Base-by-base conservation (phyloP, 2,888 invertebrate species). In the Sylvicola cinctus region DNA sequence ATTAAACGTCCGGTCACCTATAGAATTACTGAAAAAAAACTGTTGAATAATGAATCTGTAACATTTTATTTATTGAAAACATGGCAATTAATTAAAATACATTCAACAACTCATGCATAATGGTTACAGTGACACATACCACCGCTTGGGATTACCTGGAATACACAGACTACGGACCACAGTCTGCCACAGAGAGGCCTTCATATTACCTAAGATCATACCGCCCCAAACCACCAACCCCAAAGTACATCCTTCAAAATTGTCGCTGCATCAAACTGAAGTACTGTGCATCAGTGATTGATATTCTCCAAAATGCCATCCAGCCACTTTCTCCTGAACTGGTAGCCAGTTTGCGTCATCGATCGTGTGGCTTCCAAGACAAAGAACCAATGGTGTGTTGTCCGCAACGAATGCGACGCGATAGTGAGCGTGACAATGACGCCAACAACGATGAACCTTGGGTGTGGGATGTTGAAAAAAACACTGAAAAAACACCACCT, bases 321-420 rank as follows among this genome's bases (percentile, higher is more conserved):
- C 36, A 36, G 2, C 42, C 47, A 10, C 41, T 49, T 20, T 43
- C 45, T 20, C 39, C 37, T 5, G 44, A 39, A 6, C 37, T 54
- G 2, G 45, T 45, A 20, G 36, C 43, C 15, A 42, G 38, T 34
- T 44, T 54, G 2, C 47, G 47, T 10, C 42, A 44, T 23, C 43
- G 49, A 5, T 40, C 42, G 4, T 54, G 54, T 34, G 54, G 54
- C 2, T 54, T 46, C 32, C 39, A 41, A 26, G 26, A 39, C 20
- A 41, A 44, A 16, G 48, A 52, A 11, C 48, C 49, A 3, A 39
- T 51, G 2, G 48, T 45, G 8, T 54, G 55, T 32, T 54, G 54
- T 39, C 46, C 47, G 15, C 17, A 14, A 10, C 14, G 37, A 28
- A 3, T 27, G n/a, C 33, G 37, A 6, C 34, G 37, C 3, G 27